Evolutionary conservation across 2,888 invertebrate genomes (phyloP), one percentile per base, ranked within the genome.

Genomic region (Torymus texanus): DNA sequence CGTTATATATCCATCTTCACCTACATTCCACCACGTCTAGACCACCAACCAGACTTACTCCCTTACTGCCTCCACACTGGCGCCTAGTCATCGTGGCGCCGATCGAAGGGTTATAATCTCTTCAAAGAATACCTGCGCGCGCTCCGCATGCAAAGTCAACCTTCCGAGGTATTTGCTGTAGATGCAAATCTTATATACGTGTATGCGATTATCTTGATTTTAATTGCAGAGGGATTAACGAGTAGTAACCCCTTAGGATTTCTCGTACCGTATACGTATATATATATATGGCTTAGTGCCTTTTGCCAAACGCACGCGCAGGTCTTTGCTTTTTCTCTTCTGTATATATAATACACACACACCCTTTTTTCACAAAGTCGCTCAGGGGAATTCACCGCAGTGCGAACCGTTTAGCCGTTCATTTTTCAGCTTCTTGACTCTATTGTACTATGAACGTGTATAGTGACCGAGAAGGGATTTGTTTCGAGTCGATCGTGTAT

Each of bases 391-490:
- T 12, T 3, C 66, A n/a, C 73, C n/a, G 24, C 59, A 12, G 8
- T 3, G 14, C 18, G 24, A 29, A 18, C 0, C 61, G 65, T 66
- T 66, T 75, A 66, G 62, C 16, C 50, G 11, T 62, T 51, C 74
- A 14, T 78, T 68, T 70, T 59, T 79, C 74, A 51, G 63, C 56
- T 55, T 61, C 18, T 53, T n/a, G 58, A 59, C 41, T 56, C 62
- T 41, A 24, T 78, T 73, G 67, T 78, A 21, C 14, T 12, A 5
- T 3, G 4, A 2, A 3, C 3, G 29, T 29, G 5, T 29, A 29
- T 29, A 21, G 21, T 2, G 2, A 21, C 21, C 2, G 21, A 2
- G 5, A 0, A 11, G 5, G 65, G 58, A 71, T 71, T 58, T 58
- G 75, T 55, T 53, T 16, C 59, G 41, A 12, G 29, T 29, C 29